A percentile compares a stretch with the other conserved stretches of the same genome.
These are phyloP conservation scores for Geophilus truncorum DNA, from an alignment of 2,888 invertebrate species.

Conservation along the genomic window DNA sequence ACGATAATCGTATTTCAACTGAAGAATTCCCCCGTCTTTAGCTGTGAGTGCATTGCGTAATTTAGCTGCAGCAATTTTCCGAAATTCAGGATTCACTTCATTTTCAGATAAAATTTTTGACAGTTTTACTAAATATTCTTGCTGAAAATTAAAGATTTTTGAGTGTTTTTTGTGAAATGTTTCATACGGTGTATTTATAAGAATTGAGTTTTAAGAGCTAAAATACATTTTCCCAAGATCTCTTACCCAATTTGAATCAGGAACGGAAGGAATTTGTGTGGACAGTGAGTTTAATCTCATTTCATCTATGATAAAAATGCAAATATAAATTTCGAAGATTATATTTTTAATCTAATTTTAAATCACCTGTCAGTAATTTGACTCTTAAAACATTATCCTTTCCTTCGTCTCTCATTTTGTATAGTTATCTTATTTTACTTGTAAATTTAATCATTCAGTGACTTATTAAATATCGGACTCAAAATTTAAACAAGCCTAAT, in stretches of 20 bases:
- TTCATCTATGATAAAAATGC: not conserved
- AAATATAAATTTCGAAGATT: not conserved
- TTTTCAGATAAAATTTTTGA: not conserved
- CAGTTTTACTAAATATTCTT: not conserved
- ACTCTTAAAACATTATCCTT: not conserved
- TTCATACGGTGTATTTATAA: too few relatives aligned
- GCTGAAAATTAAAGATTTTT: not conserved
- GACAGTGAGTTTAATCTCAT: not conserved
- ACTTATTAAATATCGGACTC: not conserved
- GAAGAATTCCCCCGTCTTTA: not conserved
- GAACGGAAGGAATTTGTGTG: not conserved
- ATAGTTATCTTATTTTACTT: not conserved
- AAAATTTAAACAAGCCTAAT: not conserved
- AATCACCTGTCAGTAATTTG: not conserved
- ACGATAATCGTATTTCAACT: not conserved
- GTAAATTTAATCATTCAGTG: not conserved
- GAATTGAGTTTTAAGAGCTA: too few relatives aligned
- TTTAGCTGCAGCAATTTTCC: not conserved
- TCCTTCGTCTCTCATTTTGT: not conserved
- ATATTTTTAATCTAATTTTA: not conserved
- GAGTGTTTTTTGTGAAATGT: not conserved
- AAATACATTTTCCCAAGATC: too few relatives aligned
- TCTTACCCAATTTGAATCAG: not conserved
- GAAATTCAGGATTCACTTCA: not conserved
- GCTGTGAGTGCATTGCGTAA: not conserved